Conservation (phyloP, 2,797 vertebrate species). For the Oreochromis grahami region DNA sequence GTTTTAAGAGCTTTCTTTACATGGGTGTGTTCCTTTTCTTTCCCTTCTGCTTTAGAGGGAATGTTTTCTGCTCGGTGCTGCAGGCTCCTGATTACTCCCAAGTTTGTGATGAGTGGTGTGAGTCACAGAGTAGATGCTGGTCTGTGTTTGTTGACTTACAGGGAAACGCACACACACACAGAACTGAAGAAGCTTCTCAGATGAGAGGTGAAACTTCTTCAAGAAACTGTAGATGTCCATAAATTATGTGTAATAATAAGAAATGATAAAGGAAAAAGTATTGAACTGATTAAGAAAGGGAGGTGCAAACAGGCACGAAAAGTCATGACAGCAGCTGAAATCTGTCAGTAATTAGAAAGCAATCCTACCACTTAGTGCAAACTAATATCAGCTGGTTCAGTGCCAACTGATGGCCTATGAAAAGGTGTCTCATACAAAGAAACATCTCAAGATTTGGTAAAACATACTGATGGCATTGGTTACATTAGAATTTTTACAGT, state of each 20-base stretch:
- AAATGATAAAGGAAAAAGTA: background rate
- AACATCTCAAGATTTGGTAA: background rate
- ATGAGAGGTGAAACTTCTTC: background rate
- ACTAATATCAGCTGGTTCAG: background rate
- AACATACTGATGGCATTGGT: background rate
- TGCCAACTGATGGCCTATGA: background rate
- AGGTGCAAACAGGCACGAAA: background rate
- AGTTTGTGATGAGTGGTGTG: background rate
- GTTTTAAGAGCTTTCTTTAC: background rate
- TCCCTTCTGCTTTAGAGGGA: background rate
- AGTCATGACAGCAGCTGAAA: background rate
- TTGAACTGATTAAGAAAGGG: background rate
- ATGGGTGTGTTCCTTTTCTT: fast-evolving
- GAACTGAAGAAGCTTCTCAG: background rate
- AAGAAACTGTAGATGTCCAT: background rate
- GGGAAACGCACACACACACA: background rate
- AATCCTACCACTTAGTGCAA: background rate
- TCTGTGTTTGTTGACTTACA: background rate
- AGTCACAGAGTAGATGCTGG: background rate
- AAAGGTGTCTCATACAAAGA: background rate
- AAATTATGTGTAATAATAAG: background rate
- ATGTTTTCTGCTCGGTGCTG: background rate
- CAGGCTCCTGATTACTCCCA: background rate
- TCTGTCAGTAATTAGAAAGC: background rate
- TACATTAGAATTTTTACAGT: background rate